Conservation (phyloP, 2,113 vertebrate species). For the Callopanchax toddi region DNA sequence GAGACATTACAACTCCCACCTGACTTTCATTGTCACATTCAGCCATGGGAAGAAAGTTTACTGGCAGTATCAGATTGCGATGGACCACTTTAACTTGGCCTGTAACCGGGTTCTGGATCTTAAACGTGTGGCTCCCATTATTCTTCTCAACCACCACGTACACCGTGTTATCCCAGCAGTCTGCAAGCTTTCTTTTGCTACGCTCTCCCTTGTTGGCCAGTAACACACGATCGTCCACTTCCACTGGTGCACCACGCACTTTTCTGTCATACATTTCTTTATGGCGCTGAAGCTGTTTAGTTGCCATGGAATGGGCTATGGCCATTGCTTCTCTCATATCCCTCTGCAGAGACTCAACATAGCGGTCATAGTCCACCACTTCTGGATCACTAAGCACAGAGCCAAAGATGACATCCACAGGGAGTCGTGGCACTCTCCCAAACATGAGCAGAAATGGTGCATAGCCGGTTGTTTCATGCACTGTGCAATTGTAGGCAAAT, state of each 20-base stretch:
- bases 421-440: neutral
- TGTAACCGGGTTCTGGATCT: neutral
- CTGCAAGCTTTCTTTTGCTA: neutral
- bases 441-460: constrained; percentile 6
- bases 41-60: neutral
- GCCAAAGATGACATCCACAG: neutral
- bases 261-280: neutral
- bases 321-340: neutral
- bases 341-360: neutral
- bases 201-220: neutral
- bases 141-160: neutral
- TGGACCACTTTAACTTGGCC: constrained; percentile 1
- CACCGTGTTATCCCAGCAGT: neutral
- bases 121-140: neutral
- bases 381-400: neutral
- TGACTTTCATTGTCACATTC: neutral
- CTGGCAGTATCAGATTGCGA: neutral
- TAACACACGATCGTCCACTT: neutral
- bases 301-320: neutral
- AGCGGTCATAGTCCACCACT: neutral
- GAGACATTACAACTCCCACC: neutral
- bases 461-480: neutral
- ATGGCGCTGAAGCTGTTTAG: neutral
- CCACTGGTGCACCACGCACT: neutral
- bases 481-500: constrained; percentile 3